phyloP scores from a whole-genome alignment of 2,113 vertebrate species.

The Entosphenus tridentatus region DNA sequence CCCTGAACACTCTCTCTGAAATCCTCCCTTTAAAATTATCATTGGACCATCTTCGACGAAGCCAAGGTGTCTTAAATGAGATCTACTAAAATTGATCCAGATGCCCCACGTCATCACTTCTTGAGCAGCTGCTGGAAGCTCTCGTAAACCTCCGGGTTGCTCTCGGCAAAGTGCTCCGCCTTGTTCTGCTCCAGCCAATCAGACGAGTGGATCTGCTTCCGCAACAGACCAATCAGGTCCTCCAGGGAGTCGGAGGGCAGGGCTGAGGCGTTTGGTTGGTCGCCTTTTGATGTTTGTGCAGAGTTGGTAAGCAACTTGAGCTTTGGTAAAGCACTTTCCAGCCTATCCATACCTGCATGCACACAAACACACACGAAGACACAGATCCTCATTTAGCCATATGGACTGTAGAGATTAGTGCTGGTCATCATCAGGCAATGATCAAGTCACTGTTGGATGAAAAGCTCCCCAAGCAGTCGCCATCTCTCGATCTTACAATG shows the following conservation, averaged over 20 bases:
- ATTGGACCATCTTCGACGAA: no score
- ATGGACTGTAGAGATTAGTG: neutral
- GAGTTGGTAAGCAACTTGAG: neutral
- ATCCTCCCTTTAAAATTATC: no score
- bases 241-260: slow-evolving; percentile 16
- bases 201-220: slow-evolving; percentile 36
- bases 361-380: neutral
- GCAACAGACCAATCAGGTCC: slow-evolving; percentile 33
- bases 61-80: no score
- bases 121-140: slow-evolving; percentile 43
- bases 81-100: no score
- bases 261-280: neutral
- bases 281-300: neutral
- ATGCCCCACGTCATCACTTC: slow-evolving; percentile 13
- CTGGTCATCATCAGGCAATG: neutral
- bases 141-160: slow-evolving; percentile 43
- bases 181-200: slow-evolving; percentile 49
- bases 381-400: neutral
- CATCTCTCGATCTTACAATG: neutral
- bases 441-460: neutral
- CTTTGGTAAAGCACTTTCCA: slow-evolving; percentile 1
- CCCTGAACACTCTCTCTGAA: no score
- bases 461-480: neutral
- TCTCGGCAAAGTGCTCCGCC: slow-evolving; percentile 33
- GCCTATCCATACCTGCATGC: slow-evolving; percentile 1